Evolutionary conservation across 2,113 vertebrate genomes (phyloP), one percentile per base, ranked within the genome.

Genomic region (Pseudorhombus dupliciocellatus): DNA sequence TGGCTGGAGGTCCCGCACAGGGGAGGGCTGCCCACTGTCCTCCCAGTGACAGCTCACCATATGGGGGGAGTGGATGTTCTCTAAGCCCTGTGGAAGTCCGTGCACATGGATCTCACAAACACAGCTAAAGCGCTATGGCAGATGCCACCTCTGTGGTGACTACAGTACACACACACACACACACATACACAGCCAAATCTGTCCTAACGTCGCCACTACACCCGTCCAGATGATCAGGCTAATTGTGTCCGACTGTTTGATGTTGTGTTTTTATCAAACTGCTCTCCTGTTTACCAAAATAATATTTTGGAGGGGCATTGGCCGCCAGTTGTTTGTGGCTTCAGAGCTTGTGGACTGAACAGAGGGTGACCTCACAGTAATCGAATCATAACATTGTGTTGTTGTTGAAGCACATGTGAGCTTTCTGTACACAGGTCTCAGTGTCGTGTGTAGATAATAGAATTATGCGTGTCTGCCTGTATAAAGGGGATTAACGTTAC

Each of bases 51-150:
- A 75, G 82, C 68, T 87, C 82, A 79, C 86, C 90, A 92, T 92
- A 89, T 90, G 90, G 87, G 90, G 80, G 50, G 14, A 22, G 30
- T 8, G 76, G 70, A 57, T 61, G 8, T 57, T 66, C 74, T 71
- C 76, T 91, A 91, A 92, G 89, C 88, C 81, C 82, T 87, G 66
- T 89, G 88, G 80, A 87, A 78, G 88, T 88, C 85, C 40, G 7
- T 77, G 74, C 86, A 91, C 88, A 88, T 89, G 88, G 81, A 88
- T 80, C 73, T 77, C 86, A 85, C 85, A 90, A 88, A 87, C 76
- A 87, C 56, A 75, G 80, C 66, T 86, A 87, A 89, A 86, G 61
- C 77, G 16, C 71, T 66, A 77, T 81, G 84, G 70, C 87, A 89
- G 87, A 92, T 90, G 90, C 86, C 83, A 61, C 84, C 79, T 88